Evolutionary conservation across 2,113 vertebrate species (phyloP).

Genomic region (Chunga burmeisteri): DNA sequence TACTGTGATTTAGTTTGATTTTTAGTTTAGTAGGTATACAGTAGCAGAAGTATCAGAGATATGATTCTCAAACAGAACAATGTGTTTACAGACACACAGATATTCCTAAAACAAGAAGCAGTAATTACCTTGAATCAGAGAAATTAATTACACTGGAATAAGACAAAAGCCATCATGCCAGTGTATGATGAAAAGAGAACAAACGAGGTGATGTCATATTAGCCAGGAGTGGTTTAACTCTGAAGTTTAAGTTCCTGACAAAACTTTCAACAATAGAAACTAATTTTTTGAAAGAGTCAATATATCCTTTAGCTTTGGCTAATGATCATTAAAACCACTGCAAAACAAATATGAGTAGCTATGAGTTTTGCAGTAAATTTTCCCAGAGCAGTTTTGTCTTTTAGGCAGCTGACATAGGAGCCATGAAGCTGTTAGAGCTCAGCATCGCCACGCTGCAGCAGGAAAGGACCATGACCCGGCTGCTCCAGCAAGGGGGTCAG

Average conservation of each 20-base stretch:
- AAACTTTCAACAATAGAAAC: neutral
- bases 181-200: neutral
- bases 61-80: neutral
- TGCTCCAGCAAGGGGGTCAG: neutral
- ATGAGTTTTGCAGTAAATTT: neutral
- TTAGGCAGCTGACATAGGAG: neutral
- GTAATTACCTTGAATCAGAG: neutral
- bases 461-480: accelerated
- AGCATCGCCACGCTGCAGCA: accelerated
- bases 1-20: neutral
- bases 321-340: neutral
- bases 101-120: neutral
- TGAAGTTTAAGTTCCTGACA: neutral
- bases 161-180: neutral
- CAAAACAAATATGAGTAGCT: neutral
- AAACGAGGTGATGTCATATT: neutral
- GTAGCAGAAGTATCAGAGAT: neutral
- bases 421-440: neutral
- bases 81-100: neutral
- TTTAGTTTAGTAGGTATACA: neutral
- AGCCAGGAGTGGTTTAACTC: neutral
- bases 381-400: neutral
- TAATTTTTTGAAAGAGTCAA: neutral
- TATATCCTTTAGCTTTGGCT: neutral
- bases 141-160: neutral